Percentiles rank a stretch among this genome's conserved stretches.
These are phyloP conservation scores for Hipparchia semele DNA, from an alignment of 2,888 invertebrate species.

Conservation along the genomic window DNA sequence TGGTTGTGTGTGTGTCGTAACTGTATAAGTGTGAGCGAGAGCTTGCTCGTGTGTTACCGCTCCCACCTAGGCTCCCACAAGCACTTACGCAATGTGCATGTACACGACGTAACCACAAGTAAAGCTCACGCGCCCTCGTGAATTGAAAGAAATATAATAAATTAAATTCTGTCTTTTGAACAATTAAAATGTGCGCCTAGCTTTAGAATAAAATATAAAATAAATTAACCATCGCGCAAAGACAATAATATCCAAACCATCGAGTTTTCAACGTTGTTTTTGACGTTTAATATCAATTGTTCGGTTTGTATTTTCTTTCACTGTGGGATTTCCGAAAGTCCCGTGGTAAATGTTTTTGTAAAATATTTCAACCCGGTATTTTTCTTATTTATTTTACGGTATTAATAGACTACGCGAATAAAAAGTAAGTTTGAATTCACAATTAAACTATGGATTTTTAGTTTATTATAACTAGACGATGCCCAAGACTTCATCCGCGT, in stretches of 20 bases:
- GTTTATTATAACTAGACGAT: neutral
- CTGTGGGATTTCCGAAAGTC: neutral
- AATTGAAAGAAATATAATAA: too few species aligned
- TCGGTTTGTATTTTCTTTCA: neutral
- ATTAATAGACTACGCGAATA: neutral
- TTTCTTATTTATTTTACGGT: constrained; percentile 20
- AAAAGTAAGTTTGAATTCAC: constrained; percentile 1
- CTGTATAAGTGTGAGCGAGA: too few species aligned
- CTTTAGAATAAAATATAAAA: neutral
- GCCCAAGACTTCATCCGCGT: too few species aligned
- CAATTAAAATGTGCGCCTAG: neutral
- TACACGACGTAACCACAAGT: too few species aligned
- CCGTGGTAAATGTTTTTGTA: constrained; percentile 1
- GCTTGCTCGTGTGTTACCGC: too few species aligned
- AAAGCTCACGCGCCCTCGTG: too few species aligned
- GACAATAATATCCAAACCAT: neutral
- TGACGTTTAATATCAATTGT: constrained; percentile 8
- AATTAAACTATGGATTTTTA: neutral
- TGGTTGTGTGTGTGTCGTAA: too few species aligned
- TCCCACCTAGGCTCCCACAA: too few species aligned
- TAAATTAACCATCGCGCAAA: neutral
- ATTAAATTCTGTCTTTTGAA: too few species aligned
- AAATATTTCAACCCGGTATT: constrained; percentile 7
- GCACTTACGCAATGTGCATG: too few species aligned
- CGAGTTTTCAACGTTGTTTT: constrained; percentile 1